Evolutionary conservation across 2,113 vertebrate genomes (phyloP).

Genomic region (Brachyhypopomus occidentalis): DNA sequence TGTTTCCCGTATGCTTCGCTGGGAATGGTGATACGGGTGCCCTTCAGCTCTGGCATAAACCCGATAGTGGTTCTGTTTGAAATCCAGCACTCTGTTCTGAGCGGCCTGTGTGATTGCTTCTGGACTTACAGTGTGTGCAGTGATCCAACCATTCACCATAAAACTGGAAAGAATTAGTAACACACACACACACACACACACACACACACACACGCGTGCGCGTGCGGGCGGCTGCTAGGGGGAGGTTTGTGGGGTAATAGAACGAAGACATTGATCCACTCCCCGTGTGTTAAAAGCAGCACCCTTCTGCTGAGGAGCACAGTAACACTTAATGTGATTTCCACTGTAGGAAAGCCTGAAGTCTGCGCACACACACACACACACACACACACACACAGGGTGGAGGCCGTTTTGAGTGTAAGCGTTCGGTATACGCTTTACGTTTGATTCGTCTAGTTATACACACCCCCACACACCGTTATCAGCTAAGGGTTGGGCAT

Average conservation of each 20-base stretch:
- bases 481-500: not conserved
- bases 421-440: not conserved
- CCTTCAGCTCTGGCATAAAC: too few relatives aligned
- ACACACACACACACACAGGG: not conserved
- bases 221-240: too few relatives aligned
- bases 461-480: not conserved
- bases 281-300: constrained; percentile 20
- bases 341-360: not conserved
- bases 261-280: constrained; percentile 12
- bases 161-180: too few relatives aligned
- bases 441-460: not conserved
- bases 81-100: too few relatives aligned
- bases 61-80: too few relatives aligned
- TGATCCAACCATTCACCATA: too few relatives aligned
- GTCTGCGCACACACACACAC: not conserved
- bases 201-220: not conserved
- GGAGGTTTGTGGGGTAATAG: too few relatives aligned
- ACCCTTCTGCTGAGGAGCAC: constrained; percentile 33
- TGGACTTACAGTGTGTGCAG: too few relatives aligned
- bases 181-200: not conserved
- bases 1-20: too few relatives aligned
- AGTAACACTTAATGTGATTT: constrained; percentile 30
- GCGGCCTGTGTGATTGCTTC: too few relatives aligned
- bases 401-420: not conserved
- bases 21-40: too few relatives aligned